Percentiles rank a stretch among this genome's conserved stretches.
phyloP scores from a whole-genome alignment of 2,797 vertebrate species.

The Centropyge bicolor region DNA sequence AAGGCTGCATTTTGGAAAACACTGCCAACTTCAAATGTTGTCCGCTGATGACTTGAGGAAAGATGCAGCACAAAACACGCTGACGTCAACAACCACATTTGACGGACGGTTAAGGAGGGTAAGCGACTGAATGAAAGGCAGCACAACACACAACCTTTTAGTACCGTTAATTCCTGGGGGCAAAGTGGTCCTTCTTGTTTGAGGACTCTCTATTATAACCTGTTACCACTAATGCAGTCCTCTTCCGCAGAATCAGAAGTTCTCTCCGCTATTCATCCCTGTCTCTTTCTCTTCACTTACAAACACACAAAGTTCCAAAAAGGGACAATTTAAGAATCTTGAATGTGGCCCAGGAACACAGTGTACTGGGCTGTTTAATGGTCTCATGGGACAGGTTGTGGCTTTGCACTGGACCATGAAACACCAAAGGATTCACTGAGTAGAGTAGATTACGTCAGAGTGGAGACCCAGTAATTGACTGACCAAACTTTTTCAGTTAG shows the following conservation, averaged over 20 bases:
- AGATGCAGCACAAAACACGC: slow-evolving; percentile 26
- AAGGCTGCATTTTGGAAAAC: slow-evolving; percentile 38
- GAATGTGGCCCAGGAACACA: slow-evolving; percentile 38
- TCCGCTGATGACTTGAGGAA: neutral
- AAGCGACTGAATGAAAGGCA: slow-evolving; percentile 42
- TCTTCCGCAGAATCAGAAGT: slow-evolving; percentile 41
- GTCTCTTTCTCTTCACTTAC: slow-evolving; percentile 29
- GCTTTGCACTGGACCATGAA: slow-evolving; percentile 33
- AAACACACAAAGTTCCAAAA: slow-evolving; percentile 43
- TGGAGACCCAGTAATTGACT: neutral
- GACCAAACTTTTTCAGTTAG: slow-evolving; percentile 10
- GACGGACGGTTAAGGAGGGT: slow-evolving; percentile 23
- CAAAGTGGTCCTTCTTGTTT: slow-evolving; percentile 58
- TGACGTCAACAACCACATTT: slow-evolving; percentile 24
- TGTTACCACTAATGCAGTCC: slow-evolving; percentile 56
- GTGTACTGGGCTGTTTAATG: slow-evolving; percentile 22
- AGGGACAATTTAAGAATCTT: slow-evolving; percentile 46
- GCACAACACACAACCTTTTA: slow-evolving; percentile 57
- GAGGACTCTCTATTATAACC: slow-evolving; percentile 57
- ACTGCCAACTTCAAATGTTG: slow-evolving; percentile 19
- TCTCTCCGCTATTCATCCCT: slow-evolving; percentile 41
- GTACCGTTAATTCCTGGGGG: slow-evolving; percentile 59
- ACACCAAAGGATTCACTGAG: slow-evolving; percentile 27
- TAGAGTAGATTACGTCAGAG: slow-evolving; percentile 25
- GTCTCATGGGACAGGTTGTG: slow-evolving; percentile 21